phyloP scores from a whole-genome alignment of 2,888 invertebrate genomes.

The Synergus laeviventris region DNA sequence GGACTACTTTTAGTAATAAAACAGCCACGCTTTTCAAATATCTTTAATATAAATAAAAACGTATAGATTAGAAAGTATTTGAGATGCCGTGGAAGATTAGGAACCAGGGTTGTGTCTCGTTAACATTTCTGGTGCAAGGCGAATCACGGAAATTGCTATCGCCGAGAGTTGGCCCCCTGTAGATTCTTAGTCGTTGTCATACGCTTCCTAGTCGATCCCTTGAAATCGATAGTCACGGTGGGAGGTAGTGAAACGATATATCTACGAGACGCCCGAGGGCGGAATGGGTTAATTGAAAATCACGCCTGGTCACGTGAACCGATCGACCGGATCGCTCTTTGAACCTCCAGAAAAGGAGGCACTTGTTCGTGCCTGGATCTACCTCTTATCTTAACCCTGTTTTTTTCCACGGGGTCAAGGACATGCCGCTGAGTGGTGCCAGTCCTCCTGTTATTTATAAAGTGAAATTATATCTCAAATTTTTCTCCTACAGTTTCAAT shows the following conservation, averaged over 20 bases:
- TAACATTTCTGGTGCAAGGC: conserved; percentile 35
- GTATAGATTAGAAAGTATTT: background rate
- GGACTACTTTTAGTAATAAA: no score
- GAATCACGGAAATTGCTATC: conserved; percentile 50
- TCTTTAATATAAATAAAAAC: background rate
- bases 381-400: conserved; percentile 31
- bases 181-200: conserved; percentile 24
- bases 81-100: background rate
- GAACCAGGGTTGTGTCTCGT: background rate
- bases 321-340: conserved; percentile 54
- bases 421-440: conserved; percentile 1
- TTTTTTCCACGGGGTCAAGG: conserved; percentile 28
- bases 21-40: background rate
- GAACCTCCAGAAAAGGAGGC: conserved; percentile 48
- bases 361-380: conserved; percentile 22
- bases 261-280: conserved; percentile 20
- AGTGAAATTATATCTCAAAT: background rate
- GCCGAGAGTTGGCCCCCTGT: no score
- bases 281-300: conserved; percentile 65
- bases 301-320: conserved; percentile 59
- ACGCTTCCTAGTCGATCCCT: conserved; percentile 13
- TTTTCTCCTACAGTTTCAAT: background rate
- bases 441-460: background rate
- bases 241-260: conserved; percentile 26
- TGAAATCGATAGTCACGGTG: conserved; percentile 32